A percentile compares a stretch with the other conserved stretches of the same genome.
Evolutionary conservation across 2,113 vertebrate species (phyloP).

Genomic region (Chionomys nivalis): DNA sequence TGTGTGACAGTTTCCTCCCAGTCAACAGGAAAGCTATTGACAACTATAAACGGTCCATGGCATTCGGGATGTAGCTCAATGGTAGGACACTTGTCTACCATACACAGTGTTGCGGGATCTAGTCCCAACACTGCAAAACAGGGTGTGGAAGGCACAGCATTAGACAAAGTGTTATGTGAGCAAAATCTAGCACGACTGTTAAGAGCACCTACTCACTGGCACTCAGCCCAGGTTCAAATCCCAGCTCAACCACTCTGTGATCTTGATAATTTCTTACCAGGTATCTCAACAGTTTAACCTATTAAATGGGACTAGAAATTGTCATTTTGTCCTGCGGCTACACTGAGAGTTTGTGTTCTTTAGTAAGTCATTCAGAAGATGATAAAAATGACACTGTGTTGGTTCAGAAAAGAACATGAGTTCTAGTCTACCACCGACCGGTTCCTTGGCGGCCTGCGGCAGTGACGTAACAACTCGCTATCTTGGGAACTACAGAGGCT

Average conservation of each 20-base stretch:
- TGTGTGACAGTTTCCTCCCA: background rate
- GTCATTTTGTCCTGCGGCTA: background rate
- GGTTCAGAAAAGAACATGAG: slow-evolving; percentile 9
- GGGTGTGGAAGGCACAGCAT: background rate
- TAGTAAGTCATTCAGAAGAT: background rate
- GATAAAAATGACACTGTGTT: background rate
- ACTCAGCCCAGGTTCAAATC: background rate
- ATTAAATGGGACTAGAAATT: background rate
- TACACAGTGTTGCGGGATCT: background rate
- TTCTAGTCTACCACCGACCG: background rate
- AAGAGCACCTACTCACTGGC: background rate
- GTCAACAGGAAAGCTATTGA: background rate
- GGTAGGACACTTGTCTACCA: background rate
- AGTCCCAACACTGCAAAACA: background rate
- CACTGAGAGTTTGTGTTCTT: background rate
- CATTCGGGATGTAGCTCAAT: background rate
- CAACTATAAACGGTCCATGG: background rate
- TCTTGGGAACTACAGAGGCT: background rate
- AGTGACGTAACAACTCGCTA: fast-evolving
- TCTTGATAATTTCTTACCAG: background rate
- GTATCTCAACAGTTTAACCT: background rate
- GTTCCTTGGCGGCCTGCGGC: background rate
- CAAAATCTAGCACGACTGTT: background rate
- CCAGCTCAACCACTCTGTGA: background rate
- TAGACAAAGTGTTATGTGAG: background rate